Base-by-base conservation (phyloP, 2,888 invertebrate genomes). In the Endotricha flammealis region DNA sequence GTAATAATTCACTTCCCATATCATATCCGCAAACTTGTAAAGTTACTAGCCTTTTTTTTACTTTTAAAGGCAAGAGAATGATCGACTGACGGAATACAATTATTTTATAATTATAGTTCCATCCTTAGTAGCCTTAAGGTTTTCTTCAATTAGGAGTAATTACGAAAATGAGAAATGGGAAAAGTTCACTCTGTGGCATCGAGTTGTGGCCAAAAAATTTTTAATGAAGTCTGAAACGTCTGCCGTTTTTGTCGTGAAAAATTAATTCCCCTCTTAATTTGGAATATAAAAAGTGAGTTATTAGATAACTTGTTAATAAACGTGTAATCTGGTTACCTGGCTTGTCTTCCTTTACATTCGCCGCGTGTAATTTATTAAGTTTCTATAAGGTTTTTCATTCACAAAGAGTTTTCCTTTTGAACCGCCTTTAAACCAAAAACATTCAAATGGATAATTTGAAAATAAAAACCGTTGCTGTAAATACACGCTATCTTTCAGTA, bases 101-200 rank as follows among this genome's bases (percentile, higher is more conserved):
- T 14, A 24, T 43, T 41, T 38, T 38, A 32, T 46, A 38, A 41
- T 44, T 55, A 46, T 43, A 38, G 38, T 38, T 41, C 32, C 42
- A 37, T 42, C 41, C 42, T 39, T 48, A 38, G 42, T 48, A 47
- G 53, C 47, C 60, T 60, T 61, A 50, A 57, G 50, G 50, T 57
- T 64, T 61, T 57, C 65, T 68, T 67, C 60, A 73, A 73, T 76
- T 71, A 71, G 52, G 51, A 64, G 65, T 77, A 71, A 79, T 81
- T 79, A 77, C 53, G 54, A 66, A 75, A 79, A 78, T 78, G 75
- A 79, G 70, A 77, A 78, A 80, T 76, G 75, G 66, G 65, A 67
- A 81, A 82, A 82, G 74, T 81, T 82, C 62, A 66, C 64, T 64
- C 56, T 58, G 56, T 57, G 58, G 64, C 63, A 72, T 70, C 59